Percentiles rank a stretch among this genome's conserved stretches.
Evolutionary conservation across 1,140 invertebrate genomes (phyloP).

Genomic region (Asbolus verrucosus): DNA sequence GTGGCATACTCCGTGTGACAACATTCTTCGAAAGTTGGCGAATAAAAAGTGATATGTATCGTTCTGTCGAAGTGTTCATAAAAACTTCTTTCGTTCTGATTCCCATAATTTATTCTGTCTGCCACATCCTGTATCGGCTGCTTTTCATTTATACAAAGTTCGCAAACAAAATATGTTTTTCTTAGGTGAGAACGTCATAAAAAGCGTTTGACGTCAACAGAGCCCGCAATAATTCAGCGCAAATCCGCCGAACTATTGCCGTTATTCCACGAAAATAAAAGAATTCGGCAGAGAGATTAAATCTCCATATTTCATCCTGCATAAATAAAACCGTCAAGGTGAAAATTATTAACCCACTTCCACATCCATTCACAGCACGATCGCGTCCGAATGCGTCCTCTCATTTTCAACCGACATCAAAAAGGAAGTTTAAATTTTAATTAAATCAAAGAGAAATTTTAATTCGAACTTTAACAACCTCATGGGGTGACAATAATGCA

Average conservation of each 20-base stretch:
- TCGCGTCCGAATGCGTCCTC: background rate
- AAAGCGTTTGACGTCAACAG: no score
- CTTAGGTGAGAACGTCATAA: no score
- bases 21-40: background rate
- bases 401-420: background rate
- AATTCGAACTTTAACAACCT: background rate
- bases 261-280: no score
- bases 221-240: no score
- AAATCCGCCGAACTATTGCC: no score
- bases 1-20: no score
- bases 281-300: no score
- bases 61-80: constrained; percentile 16
- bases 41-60: constrained; percentile 18
- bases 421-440: background rate
- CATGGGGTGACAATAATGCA: constrained; percentile 19
- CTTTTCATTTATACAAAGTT: constrained; percentile 20
- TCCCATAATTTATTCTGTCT: constrained; percentile 24
- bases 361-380: background rate
- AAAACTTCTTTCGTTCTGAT: constrained; percentile 5
- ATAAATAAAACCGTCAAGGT: no score
- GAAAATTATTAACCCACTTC: no score
- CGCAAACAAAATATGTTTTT: no score
- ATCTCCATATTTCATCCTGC: no score
- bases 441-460: background rate
- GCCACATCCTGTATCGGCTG: constrained; percentile 1